Base-by-base conservation (phyloP, 2,113 vertebrate species). In the Cichladusa arquata region DNA sequence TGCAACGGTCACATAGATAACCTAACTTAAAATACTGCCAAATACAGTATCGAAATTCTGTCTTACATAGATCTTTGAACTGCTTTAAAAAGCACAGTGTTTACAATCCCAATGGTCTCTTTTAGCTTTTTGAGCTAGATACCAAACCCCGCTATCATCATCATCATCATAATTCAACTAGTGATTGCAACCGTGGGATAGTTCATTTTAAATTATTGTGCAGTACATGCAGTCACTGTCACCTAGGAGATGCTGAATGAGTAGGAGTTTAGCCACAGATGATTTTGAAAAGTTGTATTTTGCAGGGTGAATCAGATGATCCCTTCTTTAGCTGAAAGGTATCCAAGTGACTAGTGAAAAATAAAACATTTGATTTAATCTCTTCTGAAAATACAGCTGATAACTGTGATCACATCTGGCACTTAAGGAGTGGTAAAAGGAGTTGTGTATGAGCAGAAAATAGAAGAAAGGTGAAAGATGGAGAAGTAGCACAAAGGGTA, bases 191-290 rank as follows among this genome's bases (percentile, higher is more conserved):
- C 90, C 58, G 76, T 61, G 64, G 78, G 45, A 88, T 86, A 71
- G 76, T 81, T 94, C 86, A 90, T 88, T 93, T 89, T 86, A 83
- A 93, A 72, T 81, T 66, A 69, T 45, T 1, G 17, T 80, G 73
- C 40, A 83, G 53, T 86, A 84, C 0, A 0, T 34, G 34, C 40
- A 92, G 78, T 73, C 36, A 70, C 72, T 70, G 57, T 97, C 87
- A 92, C 96, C 96, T 95, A 96, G 96, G 96, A 96, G 96, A 96
- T 95, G 73, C 64, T 87, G 53, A 79, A 36, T 33, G 70, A 95
- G 94, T 92, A 96, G 93, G 95, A 94, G 91, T 92, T 90, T 34
- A 81, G 54, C 36, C 61, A 79, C 24, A 62, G 54, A 91, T 50
- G 48, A 72, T 79, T 95, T 66, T 89, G 81, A 89, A 50, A 83